These are phyloP conservation scores for Malachius bipustulatus DNA, from an alignment of 2,888 invertebrate genomes.

Conservation along the genomic window DNA sequence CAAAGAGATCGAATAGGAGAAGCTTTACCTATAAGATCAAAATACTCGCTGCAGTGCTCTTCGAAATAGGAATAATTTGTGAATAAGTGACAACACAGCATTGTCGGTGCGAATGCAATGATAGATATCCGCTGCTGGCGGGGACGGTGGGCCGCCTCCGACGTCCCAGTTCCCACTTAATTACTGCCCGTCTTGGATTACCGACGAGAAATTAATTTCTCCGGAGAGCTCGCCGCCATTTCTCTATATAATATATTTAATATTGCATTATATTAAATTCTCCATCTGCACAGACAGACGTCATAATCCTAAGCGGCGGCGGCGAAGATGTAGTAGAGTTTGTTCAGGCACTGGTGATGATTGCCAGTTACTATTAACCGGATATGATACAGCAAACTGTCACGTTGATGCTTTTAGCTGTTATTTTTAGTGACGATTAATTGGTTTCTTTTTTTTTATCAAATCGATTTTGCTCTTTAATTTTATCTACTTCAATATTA, in stretches of 20 bases:
- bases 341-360: slow-evolving; percentile 10
- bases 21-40: no score
- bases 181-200: slow-evolving; percentile 39
- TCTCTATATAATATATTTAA: slow-evolving; percentile 38
- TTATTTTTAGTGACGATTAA: no score
- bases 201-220: slow-evolving; percentile 39
- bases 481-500: no score
- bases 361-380: no score
- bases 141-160: slow-evolving; percentile 22
- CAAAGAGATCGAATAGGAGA: no score
- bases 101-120: slow-evolving; percentile 34
- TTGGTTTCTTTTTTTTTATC: no score
- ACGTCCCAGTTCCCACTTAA: slow-evolving; percentile 31
- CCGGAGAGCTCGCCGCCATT: slow-evolving; percentile 28
- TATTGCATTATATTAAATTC: slow-evolving; percentile 38
- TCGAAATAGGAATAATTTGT: no score
- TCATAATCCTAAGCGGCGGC: slow-evolving; percentile 21
- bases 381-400: no score
- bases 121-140: slow-evolving; percentile 36
- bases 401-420: no score
- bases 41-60: no score
- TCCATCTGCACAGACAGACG: slow-evolving; percentile 26
- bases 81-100: no score
- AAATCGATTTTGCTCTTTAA: no score
- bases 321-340: slow-evolving; percentile 29